Conservation (phyloP, 2,888 invertebrate genomes). For the Diaperis boleti region DNA sequence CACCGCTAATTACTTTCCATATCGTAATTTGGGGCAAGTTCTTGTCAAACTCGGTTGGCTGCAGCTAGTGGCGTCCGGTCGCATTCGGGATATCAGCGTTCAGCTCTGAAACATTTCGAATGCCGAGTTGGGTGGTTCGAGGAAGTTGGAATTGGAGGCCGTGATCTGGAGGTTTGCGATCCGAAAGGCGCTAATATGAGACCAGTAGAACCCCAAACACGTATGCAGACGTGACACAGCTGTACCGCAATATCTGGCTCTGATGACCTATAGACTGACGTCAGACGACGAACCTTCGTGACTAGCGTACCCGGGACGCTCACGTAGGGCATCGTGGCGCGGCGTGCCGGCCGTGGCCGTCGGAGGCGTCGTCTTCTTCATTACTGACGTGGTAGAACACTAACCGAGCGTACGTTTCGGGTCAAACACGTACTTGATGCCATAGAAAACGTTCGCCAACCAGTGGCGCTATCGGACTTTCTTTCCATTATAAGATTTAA, state of each 20-base stretch:
- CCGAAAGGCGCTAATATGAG: slow-evolving; percentile 57
- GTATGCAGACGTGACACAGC: slow-evolving; percentile 65
- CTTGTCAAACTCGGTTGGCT: background rate
- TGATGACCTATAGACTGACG: slow-evolving; percentile 64
- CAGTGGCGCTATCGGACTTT: too few relatives aligned
- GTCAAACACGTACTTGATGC: slow-evolving; percentile 39
- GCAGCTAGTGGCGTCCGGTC: slow-evolving; percentile 6
- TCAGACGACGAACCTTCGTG: slow-evolving; percentile 61
- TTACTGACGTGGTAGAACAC: slow-evolving; percentile 29
- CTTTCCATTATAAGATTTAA: too few relatives aligned
- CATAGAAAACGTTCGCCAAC: slow-evolving; percentile 14
- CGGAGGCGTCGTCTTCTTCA: slow-evolving; percentile 44
- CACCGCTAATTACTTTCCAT: too few relatives aligned
- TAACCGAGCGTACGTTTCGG: slow-evolving; percentile 36
- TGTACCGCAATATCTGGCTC: slow-evolving; percentile 61
- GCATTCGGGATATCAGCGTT: slow-evolving; percentile 6
- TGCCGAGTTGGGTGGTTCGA: slow-evolving; percentile 19
- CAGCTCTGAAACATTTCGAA: background rate
- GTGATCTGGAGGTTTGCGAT: slow-evolving; percentile 46
- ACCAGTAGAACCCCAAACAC: slow-evolving; percentile 64
- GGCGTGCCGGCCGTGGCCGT: slow-evolving; percentile 47
- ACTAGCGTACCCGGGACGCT: slow-evolving; percentile 59
- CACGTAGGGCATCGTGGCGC: slow-evolving; percentile 53
- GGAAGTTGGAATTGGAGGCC: slow-evolving; percentile 48
- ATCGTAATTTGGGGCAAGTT: too few relatives aligned